Percentiles rank a stretch among this genome's conserved stretches.
phyloP scores from a whole-genome alignment of 2,888 invertebrate species.

The Junonia oenone region DNA sequence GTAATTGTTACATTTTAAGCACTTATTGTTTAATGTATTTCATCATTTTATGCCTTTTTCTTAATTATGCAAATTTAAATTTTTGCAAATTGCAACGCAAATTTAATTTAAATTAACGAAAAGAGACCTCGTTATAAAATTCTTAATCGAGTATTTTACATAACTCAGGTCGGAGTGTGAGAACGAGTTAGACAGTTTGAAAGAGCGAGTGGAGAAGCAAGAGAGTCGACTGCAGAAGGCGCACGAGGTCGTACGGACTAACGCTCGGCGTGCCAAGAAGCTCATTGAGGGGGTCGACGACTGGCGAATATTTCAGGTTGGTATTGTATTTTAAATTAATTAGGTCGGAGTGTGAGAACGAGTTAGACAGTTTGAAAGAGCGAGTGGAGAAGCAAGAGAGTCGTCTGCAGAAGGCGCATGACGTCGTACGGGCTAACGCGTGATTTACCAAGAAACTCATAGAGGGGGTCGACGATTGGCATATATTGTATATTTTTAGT shows the following conservation, averaged over 20 bases:
- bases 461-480: constrained; percentile 58
- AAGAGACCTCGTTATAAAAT: too few relatives aligned
- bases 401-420: constrained; percentile 56
- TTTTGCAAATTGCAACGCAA: too few relatives aligned
- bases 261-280: constrained; percentile 58
- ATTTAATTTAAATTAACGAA: too few relatives aligned
- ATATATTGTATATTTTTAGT: too few relatives aligned
- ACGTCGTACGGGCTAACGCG: constrained; percentile 46
- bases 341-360: constrained; percentile 54
- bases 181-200: constrained; percentile 49
- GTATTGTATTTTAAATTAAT: too few relatives aligned
- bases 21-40: too few relatives aligned
- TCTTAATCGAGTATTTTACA: too few relatives aligned
- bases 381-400: constrained; percentile 50
- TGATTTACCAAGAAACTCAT: constrained; percentile 59
- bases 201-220: constrained; percentile 53
- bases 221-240: constrained; percentile 56
- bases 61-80: too few relatives aligned
- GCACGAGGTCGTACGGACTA: constrained; percentile 45
- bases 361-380: constrained; percentile 52
- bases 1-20: too few relatives aligned
- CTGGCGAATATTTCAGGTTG: constrained; percentile 51
- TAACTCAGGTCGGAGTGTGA: constrained; percentile 51
- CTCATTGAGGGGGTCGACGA: constrained; percentile 56
- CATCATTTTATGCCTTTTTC: too few relatives aligned